Conservation (phyloP, 2,888 invertebrate genomes). For the Metalampra italica region DNA sequence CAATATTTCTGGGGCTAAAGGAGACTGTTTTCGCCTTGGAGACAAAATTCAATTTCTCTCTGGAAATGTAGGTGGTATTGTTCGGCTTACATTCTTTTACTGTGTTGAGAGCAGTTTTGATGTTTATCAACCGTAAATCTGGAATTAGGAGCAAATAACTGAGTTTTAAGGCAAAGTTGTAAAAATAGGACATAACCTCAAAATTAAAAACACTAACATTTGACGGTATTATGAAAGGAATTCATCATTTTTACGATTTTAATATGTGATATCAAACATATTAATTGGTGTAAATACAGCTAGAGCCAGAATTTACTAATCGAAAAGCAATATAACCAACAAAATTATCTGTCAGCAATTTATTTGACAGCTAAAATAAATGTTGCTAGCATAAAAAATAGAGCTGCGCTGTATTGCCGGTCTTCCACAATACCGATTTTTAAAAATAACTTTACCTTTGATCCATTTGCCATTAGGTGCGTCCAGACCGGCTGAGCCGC, state of each 20-base stretch:
- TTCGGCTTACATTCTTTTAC: constrained; percentile 47
- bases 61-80: constrained; percentile 18
- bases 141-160: constrained; percentile 13
- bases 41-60: constrained; percentile 26
- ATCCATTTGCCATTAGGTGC: too few relatives aligned
- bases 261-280: constrained; percentile 1
- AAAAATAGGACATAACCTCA: constrained; percentile 41
- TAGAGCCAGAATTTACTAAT: neutral
- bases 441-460: too few relatives aligned
- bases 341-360: neutral
- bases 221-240: constrained; percentile 53
- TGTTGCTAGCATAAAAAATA: too few relatives aligned
- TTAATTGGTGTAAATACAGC: neutral
- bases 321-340: neutral
- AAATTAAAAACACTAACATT: constrained; percentile 49
- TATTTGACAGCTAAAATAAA: too few relatives aligned
- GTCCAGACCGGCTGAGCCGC: too few relatives aligned
- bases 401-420: too few relatives aligned
- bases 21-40: constrained; percentile 31
- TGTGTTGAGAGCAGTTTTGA: constrained; percentile 50
- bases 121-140: constrained; percentile 60
- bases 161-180: neutral
- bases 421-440: too few relatives aligned
- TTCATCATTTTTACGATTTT: constrained; percentile 41
- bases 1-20: constrained; percentile 55